Evolutionary conservation across 2,888 invertebrate genomes (phyloP).

Genomic region (Parnassius orleans): DNA sequence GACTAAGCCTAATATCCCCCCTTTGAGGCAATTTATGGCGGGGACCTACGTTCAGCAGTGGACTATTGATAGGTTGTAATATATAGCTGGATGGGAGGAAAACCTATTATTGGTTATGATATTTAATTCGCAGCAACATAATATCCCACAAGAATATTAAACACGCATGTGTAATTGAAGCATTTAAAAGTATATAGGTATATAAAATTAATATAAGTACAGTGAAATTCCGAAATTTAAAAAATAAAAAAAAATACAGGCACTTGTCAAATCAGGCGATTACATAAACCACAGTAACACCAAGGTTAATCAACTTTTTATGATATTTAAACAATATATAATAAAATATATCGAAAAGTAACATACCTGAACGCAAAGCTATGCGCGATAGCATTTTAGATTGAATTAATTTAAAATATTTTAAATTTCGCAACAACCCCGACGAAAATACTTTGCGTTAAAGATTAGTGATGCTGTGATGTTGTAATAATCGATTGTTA

Average conservation of each 20-base stretch:
- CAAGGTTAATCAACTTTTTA: slow-evolving; percentile 50
- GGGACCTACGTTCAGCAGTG: too few species aligned
- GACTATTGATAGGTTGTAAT: too few species aligned
- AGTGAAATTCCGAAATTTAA: neutral
- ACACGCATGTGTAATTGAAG: too few species aligned
- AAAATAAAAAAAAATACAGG: slow-evolving; percentile 15
- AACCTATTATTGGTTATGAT: too few species aligned
- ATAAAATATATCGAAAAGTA: slow-evolving; percentile 28
- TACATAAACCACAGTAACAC: slow-evolving; percentile 74
- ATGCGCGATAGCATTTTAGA: slow-evolving; percentile 85
- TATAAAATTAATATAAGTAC: too few species aligned
- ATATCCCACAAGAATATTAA: too few species aligned
- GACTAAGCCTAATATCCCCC: too few species aligned
- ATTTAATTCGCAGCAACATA: too few species aligned
- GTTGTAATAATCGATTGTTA: too few species aligned
- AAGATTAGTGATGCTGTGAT: slow-evolving; percentile 34
- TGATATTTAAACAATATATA: slow-evolving; percentile 21
- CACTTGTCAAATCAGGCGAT: slow-evolving; percentile 55
- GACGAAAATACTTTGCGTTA: slow-evolving; percentile 60
- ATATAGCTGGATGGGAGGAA: too few species aligned
- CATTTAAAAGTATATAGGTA: too few species aligned
- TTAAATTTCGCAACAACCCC: slow-evolving; percentile 54
- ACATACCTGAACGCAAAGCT: slow-evolving; percentile 85
- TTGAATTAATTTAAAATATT: slow-evolving; percentile 45
- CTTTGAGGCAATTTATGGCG: too few species aligned